These are phyloP conservation scores for Patella caerulea DNA, from an alignment of 2,888 invertebrate genomes.

Conservation along the genomic window DNA sequence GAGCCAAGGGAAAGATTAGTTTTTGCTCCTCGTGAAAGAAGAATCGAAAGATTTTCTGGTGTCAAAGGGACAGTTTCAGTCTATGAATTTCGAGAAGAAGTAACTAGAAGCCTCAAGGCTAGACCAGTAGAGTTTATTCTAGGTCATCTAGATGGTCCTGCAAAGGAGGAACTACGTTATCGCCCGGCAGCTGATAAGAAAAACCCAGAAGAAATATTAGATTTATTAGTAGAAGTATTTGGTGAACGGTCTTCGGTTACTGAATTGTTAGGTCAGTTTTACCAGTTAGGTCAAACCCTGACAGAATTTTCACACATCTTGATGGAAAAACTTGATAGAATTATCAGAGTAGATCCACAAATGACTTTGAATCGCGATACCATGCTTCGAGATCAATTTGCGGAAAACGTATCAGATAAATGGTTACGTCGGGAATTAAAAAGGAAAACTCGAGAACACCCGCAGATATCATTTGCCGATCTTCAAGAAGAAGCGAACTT, in stretches of 20 bases:
- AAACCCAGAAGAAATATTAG: not conserved
- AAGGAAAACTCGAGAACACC: not conserved
- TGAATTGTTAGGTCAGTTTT: not conserved
- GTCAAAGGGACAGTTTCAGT: too few relatives aligned
- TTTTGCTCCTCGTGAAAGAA: too few relatives aligned
- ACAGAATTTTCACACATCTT: not conserved
- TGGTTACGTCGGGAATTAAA: not conserved
- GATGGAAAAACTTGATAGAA: not conserved
- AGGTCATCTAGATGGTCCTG: not conserved
- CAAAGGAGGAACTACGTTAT: not conserved
- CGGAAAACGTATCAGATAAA: not conserved
- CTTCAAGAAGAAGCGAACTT: not conserved
- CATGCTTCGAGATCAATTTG: not conserved
- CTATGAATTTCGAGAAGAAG: too few relatives aligned
- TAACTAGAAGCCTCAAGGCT: not conserved
- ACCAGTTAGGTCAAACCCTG: not conserved
- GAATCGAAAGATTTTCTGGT: too few relatives aligned
- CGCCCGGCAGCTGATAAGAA: not conserved
- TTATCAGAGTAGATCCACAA: not conserved
- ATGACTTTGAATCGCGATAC: not conserved
- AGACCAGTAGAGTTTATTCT: not conserved
- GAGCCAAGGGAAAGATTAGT: too few relatives aligned
- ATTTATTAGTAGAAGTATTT: not conserved
- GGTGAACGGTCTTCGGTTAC: not conserved
- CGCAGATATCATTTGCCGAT: not conserved